Evolutionary conservation across 2,113 vertebrate genomes (phyloP).

Genomic region (Ciconia boyciana): DNA sequence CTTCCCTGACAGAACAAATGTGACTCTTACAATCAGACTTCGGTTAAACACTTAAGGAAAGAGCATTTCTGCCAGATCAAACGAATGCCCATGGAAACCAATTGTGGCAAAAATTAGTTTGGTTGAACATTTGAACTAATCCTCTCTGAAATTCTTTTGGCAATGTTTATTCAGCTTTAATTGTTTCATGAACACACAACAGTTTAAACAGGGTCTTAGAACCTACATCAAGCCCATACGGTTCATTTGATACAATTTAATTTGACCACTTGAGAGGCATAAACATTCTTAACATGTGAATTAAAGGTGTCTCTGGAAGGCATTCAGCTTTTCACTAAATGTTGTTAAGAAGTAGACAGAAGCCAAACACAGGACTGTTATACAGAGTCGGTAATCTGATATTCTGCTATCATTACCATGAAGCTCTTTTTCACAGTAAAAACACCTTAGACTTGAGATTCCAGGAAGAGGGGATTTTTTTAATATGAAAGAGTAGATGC

Average conservation of each 20-base stretch:
- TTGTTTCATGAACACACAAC: constrained; percentile 31
- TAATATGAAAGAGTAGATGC: constrained; percentile 1
- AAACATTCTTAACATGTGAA: constrained; percentile 40
- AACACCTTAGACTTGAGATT: constrained; percentile 15
- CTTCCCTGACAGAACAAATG: background rate
- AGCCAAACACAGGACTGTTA: constrained; percentile 32
- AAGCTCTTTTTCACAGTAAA: constrained; percentile 28
- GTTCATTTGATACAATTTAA: constrained; percentile 42
- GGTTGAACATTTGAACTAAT: constrained; percentile 46
- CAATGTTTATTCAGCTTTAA: constrained; percentile 35
- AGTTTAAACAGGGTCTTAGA: constrained; percentile 22
- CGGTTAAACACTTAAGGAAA: background rate
- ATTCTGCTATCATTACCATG: constrained; percentile 28
- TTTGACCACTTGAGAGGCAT: constrained; percentile 56
- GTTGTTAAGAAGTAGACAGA: constrained; percentile 30
- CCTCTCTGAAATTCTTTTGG: constrained; percentile 34
- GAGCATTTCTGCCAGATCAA: constrained; percentile 22
- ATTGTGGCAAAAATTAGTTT: background rate
- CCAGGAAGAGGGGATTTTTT: constrained; percentile 7
- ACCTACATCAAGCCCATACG: background rate
- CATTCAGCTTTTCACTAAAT: constrained; percentile 12
- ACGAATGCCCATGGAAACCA: constrained; percentile 2
- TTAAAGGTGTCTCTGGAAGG: constrained; percentile 49
- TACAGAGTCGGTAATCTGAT: constrained; percentile 28
- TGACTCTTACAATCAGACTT: background rate